Base-by-base conservation (phyloP, 2,888 invertebrate species). In the Automeris io region DNA sequence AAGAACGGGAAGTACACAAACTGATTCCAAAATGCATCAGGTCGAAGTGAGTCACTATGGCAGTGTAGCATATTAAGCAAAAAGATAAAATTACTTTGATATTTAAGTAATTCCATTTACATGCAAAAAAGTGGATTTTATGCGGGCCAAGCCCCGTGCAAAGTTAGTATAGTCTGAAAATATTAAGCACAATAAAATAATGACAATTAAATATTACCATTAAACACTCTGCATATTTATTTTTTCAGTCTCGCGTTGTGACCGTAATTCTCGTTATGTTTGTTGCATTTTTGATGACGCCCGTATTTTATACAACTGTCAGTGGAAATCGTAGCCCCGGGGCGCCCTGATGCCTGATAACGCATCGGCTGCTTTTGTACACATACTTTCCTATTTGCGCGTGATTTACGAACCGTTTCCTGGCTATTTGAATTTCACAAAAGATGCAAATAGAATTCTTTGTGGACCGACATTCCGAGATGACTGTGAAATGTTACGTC, bases 271-370 rank as follows among this genome's bases (percentile, higher is more conserved):
- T 65, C 64, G 59, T 47, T 54, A 51, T 53, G 60, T 61, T 59
- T 58, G 60, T 54, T 69, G 65, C 61, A 67, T 68, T 64, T 70
- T 69, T 70, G 68, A 70, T 70, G 67, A 64, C 55, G 51, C 48
- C 23, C 44, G 51, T 64, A 67, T 62, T 68, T 63, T 63, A 66
- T 61, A 59, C 58, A 56, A 58, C 51, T 51, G 64, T 58, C 61
- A 60, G 53, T 48, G 54, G 43, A 49, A 55, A 60, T 51, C 54
- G 52, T 38, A 29, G 22, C 49, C 55, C 46, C 39, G 45, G 43
- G 51, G 56, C n/a, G n/a, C 46, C 42, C 37, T 50, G 45, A 42
- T 13, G 42, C 42, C 51, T 52, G 63, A 64, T 70, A 68, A 60
- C 62, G 54, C 45, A 49, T 52, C 41, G 40, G 40, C 43, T 39